Base-by-base conservation (phyloP, 2,888 invertebrate genomes). In the Mythimna pallens region DNA sequence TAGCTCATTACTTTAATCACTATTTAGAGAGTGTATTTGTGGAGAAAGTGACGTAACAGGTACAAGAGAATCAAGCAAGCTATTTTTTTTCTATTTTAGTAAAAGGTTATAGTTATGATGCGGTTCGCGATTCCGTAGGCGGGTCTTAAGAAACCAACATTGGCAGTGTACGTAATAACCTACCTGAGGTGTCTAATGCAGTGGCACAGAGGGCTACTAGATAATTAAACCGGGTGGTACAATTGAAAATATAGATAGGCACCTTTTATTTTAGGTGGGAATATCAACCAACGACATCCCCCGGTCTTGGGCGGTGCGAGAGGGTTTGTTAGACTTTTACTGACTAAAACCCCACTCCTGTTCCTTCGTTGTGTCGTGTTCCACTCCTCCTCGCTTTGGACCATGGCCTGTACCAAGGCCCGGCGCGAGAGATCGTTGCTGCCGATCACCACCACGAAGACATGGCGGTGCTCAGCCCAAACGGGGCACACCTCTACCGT, bases 31-130 rank as follows among this genome's bases (percentile, higher is more conserved):
- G 65, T 58, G 50, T 54, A 68, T 79, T 73, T 65, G 54, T 69
- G 36, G 69, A 55, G 69, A 80, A 80, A 80, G 78, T 78, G 63
- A 63, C 69, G 57, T 63, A 69, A 40, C 8, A 67, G 30, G 50
- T 25, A 36, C 34, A 22, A 20, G 34, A 54, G 12, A 40, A 59
- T 14, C 30, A 40, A 61, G 47, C 20, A 22, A 36, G 52, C 8
- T 30, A 17, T 40, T 1, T 47, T 52, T 62, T 67, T 55, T 34
- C 2, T 54, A 55, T 61, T 59, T 0, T 9, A 43, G 34, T 43
- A 47, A 17, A 58, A 47, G 64, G 64, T 64, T 67, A 10, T 20
- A 47, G 14, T 34, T 58, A 12, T 22, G n/a, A 61, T 30, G 22
- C n/a, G 8, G 43, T 43, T 62, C 7, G 25, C 63, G 6, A 70